phyloP scores from a whole-genome alignment of 2,113 vertebrate species.

The Bettongia penicillata region DNA sequence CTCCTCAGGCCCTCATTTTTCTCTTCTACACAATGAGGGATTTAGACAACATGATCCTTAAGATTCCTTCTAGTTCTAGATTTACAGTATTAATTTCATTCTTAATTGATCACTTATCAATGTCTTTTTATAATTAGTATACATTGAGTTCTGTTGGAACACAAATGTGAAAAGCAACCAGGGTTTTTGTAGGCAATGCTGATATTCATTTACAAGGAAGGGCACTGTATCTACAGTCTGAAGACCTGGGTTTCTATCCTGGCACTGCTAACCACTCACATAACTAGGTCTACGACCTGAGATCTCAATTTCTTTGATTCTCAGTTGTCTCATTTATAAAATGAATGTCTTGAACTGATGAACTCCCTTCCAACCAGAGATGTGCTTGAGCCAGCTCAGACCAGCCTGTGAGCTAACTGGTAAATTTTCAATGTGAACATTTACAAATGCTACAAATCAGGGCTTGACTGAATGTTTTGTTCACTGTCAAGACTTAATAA shows the following conservation, averaged over 20 bases:
- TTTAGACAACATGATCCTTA: not conserved
- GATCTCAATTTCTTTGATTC: not conserved
- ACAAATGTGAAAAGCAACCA: not conserved
- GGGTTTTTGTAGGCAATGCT: not conserved
- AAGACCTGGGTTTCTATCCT: not conserved
- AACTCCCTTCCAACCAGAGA: not conserved
- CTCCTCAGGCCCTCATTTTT: not conserved
- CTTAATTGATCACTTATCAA: not conserved
- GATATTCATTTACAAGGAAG: not conserved
- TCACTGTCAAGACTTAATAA: not conserved
- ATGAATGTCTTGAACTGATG: not conserved
- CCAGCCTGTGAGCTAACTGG: not conserved
- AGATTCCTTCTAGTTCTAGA: not conserved
- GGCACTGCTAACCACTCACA: no score
- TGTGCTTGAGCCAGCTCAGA: not conserved
- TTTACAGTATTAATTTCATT: not conserved
- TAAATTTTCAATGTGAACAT: not conserved
- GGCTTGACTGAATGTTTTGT: not conserved
- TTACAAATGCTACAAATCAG: not conserved
- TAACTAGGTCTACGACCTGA: not conserved
- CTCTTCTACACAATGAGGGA: not conserved
- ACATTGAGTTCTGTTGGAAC: not conserved
- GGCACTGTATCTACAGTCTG: not conserved
- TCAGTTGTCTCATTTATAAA: not conserved
- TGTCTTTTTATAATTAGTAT: not conserved